Conservation (phyloP, 2,888 invertebrate genomes). For the Tenthredo livida region DNA sequence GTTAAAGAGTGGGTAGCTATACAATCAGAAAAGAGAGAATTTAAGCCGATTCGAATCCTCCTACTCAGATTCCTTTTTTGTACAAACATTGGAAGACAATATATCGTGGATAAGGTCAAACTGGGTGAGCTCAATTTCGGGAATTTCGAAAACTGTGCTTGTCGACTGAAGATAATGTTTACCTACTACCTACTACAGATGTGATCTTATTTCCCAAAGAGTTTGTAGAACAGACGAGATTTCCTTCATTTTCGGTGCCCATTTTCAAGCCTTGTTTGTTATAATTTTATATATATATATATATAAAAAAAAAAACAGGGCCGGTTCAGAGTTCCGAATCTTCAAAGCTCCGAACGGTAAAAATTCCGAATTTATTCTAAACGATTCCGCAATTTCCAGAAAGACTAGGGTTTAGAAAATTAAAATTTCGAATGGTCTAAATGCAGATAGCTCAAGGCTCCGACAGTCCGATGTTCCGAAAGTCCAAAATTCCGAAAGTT, state of each 20-base stretch:
- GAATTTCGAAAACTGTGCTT: not conserved
- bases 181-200: not conserved
- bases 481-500: too few species aligned
- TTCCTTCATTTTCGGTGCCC: not conserved
- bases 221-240: not conserved
- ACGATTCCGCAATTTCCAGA: too few species aligned
- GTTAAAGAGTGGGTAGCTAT: constrained; percentile 26
- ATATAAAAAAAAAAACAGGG: not conserved
- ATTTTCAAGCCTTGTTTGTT: not conserved
- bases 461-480: too few species aligned
- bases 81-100: constrained; percentile 30
- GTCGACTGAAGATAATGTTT: not conserved
- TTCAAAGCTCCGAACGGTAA: too few species aligned
- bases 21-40: not conserved
- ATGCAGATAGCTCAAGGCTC: too few species aligned
- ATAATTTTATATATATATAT: too few species aligned
- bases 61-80: constrained; percentile 5
- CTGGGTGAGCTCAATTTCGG: not conserved
- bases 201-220: not conserved
- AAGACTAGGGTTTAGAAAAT: too few species aligned
- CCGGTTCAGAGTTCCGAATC: too few species aligned
- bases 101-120: constrained; percentile 20
- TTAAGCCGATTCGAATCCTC: constrained; percentile 16
- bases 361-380: too few species aligned
- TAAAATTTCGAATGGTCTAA: too few species aligned